phyloP scores from a whole-genome alignment of 2,113 vertebrate genomes.

The Syrmaticus mikado region DNA sequence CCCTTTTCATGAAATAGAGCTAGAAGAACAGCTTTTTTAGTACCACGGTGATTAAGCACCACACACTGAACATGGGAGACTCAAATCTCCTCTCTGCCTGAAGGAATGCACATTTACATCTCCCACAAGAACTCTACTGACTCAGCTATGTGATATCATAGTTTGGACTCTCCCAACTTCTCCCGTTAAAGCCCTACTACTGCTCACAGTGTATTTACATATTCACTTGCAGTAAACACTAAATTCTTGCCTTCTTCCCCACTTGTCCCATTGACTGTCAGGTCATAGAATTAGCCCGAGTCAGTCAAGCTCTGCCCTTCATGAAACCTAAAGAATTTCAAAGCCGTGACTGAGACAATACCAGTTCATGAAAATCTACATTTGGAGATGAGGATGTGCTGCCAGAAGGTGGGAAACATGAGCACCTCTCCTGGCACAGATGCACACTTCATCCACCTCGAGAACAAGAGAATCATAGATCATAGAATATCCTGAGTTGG shows the following conservation, averaged over 20 bases:
- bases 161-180: constrained; percentile 15
- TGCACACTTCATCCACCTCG: neutral
- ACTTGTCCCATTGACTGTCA: neutral
- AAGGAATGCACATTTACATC: constrained; percentile 48
- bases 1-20: constrained; percentile 15
- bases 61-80: neutral
- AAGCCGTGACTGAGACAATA: neutral
- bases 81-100: constrained; percentile 37
- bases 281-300: neutral
- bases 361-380: neutral
- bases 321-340: neutral
- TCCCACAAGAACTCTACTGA: constrained; percentile 51
- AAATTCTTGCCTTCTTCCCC: neutral
- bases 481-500: too few species aligned
- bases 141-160: constrained; percentile 51
- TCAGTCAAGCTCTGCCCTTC: neutral
- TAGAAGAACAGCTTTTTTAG: constrained; percentile 17
- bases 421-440: neutral
- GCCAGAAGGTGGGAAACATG: neutral
- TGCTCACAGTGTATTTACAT: neutral
- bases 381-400: neutral
- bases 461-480: too few species aligned
- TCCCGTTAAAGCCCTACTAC: neutral
- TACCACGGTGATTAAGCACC: neutral
- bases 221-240: neutral